Evolutionary conservation across 2,797 vertebrate genomes (phyloP).

Genomic region (Antennarius maculatus): DNA sequence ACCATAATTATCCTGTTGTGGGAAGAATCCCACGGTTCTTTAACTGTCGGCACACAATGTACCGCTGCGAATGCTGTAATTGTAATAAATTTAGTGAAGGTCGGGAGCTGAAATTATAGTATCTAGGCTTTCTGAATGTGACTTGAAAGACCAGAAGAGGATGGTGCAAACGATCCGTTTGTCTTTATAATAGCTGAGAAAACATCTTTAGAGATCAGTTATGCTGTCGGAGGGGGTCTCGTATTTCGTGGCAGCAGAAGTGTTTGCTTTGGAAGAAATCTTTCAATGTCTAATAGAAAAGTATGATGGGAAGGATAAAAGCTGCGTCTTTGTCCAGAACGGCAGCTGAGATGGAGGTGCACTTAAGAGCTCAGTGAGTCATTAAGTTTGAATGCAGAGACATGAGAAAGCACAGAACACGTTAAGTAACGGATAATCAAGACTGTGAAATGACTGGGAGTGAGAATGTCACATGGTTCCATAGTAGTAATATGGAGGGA

Average conservation of each 20-base stretch:
- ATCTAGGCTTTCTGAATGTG: conserved; percentile 5
- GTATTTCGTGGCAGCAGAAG: neutral
- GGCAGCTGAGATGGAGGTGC: conserved; percentile 11
- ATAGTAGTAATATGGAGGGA: conserved; percentile 12
- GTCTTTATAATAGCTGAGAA: neutral
- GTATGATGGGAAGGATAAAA: conserved; percentile 18
- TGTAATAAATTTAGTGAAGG: conserved; percentile 24
- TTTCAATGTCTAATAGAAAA: neutral
- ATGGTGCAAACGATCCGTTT: neutral
- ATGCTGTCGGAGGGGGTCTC: neutral
- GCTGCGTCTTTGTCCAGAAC: conserved; percentile 13
- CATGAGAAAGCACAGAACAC: conserved; percentile 5
- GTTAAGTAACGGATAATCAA: conserved; percentile 41
- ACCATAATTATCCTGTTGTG: conserved; percentile 56
- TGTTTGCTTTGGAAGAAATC: neutral
- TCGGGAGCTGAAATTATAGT: conserved; percentile 35
- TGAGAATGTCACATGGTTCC: conserved; percentile 5
- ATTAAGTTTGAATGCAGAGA: conserved; percentile 14
- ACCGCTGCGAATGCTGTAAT: conserved; percentile 36
- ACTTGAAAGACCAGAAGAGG: conserved; percentile 21
- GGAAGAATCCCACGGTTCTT: conserved; percentile 25
- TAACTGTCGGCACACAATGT: conserved; percentile 49
- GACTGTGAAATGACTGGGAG: conserved; percentile 10
- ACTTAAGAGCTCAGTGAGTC: conserved; percentile 35
- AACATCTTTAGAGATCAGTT: neutral